Percentiles rank a stretch among this genome's conserved stretches.
phyloP scores from a whole-genome alignment of 2,888 invertebrate genomes.

The Operophtera brumata region DNA sequence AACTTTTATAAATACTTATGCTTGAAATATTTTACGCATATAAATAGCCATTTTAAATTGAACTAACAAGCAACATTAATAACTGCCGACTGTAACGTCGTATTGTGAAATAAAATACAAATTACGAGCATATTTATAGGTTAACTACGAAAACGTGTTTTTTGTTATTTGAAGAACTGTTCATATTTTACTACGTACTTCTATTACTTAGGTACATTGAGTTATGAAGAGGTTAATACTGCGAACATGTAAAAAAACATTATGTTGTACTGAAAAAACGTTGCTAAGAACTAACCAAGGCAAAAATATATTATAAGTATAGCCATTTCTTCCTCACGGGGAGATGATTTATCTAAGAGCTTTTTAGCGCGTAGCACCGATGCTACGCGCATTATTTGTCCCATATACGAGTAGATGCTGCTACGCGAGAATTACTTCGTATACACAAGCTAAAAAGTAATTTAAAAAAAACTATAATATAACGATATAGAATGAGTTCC shows the following conservation, averaged over 20 bases:
- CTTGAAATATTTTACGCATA: background rate
- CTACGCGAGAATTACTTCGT: too few relatives aligned
- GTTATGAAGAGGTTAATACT: background rate
- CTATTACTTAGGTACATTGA: background rate
- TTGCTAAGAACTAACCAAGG: too few relatives aligned
- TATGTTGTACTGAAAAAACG: background rate
- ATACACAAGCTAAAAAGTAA: too few relatives aligned
- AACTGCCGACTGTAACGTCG: background rate
- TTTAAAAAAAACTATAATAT: too few relatives aligned
- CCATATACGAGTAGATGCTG: too few relatives aligned
- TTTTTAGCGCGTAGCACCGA: too few relatives aligned
- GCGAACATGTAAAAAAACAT: background rate
- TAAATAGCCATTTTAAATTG: background rate
- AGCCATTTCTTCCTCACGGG: too few relatives aligned
- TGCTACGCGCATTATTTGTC: too few relatives aligned
- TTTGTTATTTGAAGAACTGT: background rate
- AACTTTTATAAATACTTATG: background rate
- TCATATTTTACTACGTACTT: background rate
- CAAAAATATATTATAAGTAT: too few relatives aligned
- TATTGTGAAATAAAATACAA: conserved; percentile 12
- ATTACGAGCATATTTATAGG: conserved; percentile 15
- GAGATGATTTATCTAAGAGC: too few relatives aligned
- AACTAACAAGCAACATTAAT: background rate
- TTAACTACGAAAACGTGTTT: conserved; percentile 9
- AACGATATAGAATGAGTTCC: too few relatives aligned